Percentiles rank a stretch among this genome's conserved stretches.
phyloP scores from a whole-genome alignment of 2,888 invertebrate genomes.

The Eupithecia dodoneata region DNA sequence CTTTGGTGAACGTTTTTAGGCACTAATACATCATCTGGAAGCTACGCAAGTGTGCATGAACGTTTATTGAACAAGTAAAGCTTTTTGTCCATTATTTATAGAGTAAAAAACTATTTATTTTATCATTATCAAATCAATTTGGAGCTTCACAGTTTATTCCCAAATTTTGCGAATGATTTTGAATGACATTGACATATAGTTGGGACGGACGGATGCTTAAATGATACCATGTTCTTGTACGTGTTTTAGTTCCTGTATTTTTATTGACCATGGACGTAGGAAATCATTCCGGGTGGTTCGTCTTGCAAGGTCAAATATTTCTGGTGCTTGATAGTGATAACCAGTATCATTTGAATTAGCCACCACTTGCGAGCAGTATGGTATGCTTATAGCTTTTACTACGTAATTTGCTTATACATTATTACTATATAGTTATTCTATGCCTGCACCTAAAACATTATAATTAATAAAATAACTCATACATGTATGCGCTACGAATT shows the following conservation, averaged over 20 bases:
- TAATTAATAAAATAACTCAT: no score
- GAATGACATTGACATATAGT: neutral
- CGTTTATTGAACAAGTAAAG: conserved; percentile 10
- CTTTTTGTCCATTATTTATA: conserved; percentile 17
- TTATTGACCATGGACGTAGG: neutral
- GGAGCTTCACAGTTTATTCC: neutral
- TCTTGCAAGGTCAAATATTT: no score
- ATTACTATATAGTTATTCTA: no score
- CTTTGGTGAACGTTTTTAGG: neutral
- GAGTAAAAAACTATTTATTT: neutral
- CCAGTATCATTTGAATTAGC: no score
- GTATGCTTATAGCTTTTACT: no score
- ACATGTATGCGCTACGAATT: no score
- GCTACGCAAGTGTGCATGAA: conserved; percentile 10
- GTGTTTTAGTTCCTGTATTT: neutral
- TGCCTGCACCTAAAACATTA: no score
- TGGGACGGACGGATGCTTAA: no score
- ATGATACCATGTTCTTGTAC: no score
- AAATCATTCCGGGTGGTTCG: neutral
- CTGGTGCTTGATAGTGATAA: no score
- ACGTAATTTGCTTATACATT: no score
- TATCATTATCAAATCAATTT: neutral
- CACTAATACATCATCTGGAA: conserved; percentile 2
- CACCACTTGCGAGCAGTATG: no score
- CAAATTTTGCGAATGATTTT: neutral